Evolutionary conservation across 2,113 vertebrate genomes (phyloP).

Genomic region (Dendropsophus ebraccatus): DNA sequence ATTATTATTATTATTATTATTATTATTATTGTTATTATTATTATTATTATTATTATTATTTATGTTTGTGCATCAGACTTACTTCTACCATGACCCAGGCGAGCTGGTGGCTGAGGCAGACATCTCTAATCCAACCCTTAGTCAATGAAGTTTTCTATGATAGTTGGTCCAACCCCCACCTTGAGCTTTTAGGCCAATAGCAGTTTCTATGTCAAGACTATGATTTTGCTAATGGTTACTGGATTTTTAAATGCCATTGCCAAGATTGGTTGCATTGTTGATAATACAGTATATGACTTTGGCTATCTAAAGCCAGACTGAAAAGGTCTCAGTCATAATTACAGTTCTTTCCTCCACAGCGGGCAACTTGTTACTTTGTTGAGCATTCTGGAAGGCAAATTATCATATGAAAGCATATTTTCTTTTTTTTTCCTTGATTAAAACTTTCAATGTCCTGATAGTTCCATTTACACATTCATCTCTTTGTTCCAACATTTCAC

Average conservation of each 20-base stretch:
- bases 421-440: constrained; percentile 49
- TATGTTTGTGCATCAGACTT: no score
- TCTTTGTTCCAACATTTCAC: constrained; percentile 31
- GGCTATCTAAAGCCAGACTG: not conserved
- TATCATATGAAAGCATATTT: constrained; percentile 47
- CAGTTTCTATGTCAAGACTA: not conserved
- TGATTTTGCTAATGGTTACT: not conserved
- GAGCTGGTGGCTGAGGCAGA: no score
- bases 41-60: no score
- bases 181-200: no score
- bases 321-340: constrained; percentile 39
- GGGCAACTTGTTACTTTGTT: constrained; percentile 4
- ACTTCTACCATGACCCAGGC: no score
- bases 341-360: not conserved
- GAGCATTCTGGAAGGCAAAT: constrained; percentile 21
- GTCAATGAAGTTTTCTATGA: no score
- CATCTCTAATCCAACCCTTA: no score
- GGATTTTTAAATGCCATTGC: not conserved
- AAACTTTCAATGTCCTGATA: constrained; percentile 45
- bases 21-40: no score
- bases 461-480: constrained; percentile 56
- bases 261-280: not conserved
- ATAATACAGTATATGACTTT: not conserved
- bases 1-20: no score
- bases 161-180: no score